phyloP scores from a whole-genome alignment of 1,140 invertebrate species.

The Procambarus clarkii region DNA sequence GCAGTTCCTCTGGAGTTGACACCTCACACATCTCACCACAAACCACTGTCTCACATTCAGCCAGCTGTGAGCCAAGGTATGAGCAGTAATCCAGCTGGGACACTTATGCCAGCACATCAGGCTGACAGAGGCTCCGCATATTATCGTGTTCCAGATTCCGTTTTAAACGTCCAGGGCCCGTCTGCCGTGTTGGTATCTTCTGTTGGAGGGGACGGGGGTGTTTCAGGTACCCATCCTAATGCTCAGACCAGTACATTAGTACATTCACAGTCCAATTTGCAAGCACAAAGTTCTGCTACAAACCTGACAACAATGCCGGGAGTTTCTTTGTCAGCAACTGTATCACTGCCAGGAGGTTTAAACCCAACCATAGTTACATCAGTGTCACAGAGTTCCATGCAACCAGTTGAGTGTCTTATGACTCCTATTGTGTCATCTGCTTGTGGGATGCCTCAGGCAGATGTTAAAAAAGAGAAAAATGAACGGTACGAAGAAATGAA shows the following conservation, averaged over 20 bases:
- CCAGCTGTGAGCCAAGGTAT: slow-evolving; percentile 52
- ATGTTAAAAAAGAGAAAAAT: slow-evolving; percentile 54
- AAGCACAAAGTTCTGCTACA: slow-evolving; percentile 34
- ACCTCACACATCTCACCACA: slow-evolving; percentile 63
- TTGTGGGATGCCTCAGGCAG: slow-evolving; percentile 15
- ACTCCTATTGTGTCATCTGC: slow-evolving; percentile 33
- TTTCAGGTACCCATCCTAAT: slow-evolving; percentile 25
- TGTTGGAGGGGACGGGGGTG: slow-evolving; percentile 30
- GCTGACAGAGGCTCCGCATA: slow-evolving; percentile 51
- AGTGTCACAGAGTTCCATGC: slow-evolving; percentile 35
- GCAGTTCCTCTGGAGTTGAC: slow-evolving; percentile 53
- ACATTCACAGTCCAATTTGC: slow-evolving; percentile 41
- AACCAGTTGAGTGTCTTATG: slow-evolving; percentile 33
- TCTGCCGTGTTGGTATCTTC: slow-evolving; percentile 55
- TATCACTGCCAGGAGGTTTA: slow-evolving; percentile 25
- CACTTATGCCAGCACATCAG: slow-evolving; percentile 49
- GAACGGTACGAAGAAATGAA: slow-evolving; percentile 43
- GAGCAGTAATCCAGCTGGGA: slow-evolving; percentile 35
- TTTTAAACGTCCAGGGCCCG: slow-evolving; percentile 53
- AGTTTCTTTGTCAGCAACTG: slow-evolving; percentile 31
- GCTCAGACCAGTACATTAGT: slow-evolving; percentile 40
- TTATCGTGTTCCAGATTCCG: slow-evolving; percentile 56
- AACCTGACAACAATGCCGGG: slow-evolving; percentile 59
- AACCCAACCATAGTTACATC: slow-evolving; percentile 14
- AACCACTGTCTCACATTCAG: slow-evolving; percentile 58